Percentiles rank a stretch among this genome's conserved stretches.
These are phyloP conservation scores for Pyxicephalus adspersus DNA, from an alignment of 2,113 vertebrate species.

Conservation along the genomic window DNA sequence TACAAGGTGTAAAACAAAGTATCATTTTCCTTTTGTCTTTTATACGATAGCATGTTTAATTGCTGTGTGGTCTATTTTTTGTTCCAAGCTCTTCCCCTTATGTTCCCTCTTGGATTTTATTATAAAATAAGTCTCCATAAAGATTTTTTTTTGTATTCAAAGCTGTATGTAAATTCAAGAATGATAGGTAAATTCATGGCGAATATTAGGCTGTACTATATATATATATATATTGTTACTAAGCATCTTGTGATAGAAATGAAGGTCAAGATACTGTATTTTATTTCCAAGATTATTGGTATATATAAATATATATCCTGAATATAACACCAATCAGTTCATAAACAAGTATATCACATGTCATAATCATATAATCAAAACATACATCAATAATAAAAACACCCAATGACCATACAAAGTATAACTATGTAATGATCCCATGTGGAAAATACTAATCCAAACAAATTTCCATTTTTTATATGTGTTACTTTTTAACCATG, in stretches of 20 bases:
- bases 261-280: not conserved
- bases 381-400: no score
- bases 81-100: conserved; percentile 34
- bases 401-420: no score
- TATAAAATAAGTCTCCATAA: conserved; percentile 34
- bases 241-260: not conserved
- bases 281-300: no score
- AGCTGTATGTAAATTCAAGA: conserved; percentile 33
- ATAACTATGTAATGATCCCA: no score
- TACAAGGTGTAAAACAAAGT: conserved; percentile 47
- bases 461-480: no score
- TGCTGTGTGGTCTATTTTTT: conserved; percentile 53
- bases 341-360: no score
- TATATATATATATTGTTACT: not conserved
- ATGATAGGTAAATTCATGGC: conserved; percentile 2
- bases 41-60: conserved; percentile 51
- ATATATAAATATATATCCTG: no score
- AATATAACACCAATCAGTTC: no score
- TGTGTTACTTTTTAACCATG: no score
- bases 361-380: no score
- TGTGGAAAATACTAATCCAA: no score
- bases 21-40: conserved; percentile 49
- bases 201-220: not conserved
- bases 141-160: conserved; percentile 23
- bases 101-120: conserved; percentile 47